Conservation (phyloP, 2,888 invertebrate genomes). For the Ellobium chinense region DNA sequence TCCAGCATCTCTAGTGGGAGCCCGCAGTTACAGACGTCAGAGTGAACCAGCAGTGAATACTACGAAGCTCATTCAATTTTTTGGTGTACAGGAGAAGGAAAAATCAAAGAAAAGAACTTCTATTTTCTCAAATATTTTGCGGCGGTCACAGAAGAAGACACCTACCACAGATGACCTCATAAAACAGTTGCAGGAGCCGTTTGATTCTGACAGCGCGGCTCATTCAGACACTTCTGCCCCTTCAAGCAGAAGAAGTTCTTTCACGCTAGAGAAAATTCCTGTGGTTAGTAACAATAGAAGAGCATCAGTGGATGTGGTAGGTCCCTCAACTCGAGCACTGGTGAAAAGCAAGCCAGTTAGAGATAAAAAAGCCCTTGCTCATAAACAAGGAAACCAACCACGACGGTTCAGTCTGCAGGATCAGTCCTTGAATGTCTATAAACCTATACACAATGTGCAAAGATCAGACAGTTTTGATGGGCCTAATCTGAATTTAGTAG, state of each 20-base stretch:
- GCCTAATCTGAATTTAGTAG: background rate
- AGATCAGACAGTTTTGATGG: conserved; percentile 5
- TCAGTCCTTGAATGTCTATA: background rate
- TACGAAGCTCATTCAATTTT: too few species aligned
- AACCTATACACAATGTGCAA: background rate
- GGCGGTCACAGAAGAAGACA: too few species aligned
- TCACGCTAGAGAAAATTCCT: too few species aligned
- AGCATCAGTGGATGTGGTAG: background rate
- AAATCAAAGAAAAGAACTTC: too few species aligned
- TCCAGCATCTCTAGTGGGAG: too few species aligned
- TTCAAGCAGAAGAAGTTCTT: too few species aligned
- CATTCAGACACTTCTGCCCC: too few species aligned
- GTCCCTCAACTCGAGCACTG: background rate
- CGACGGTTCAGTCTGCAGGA: conserved; percentile 3
- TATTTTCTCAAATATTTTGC: too few species aligned
- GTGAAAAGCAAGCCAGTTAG: background rate
- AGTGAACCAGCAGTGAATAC: background rate
- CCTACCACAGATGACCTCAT: too few species aligned
- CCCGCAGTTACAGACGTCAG: background rate
- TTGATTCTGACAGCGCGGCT: too few species aligned
- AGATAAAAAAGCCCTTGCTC: background rate
- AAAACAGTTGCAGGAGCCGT: too few species aligned
- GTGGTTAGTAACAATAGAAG: background rate
- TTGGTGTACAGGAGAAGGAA: too few species aligned
- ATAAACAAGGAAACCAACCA: background rate